Evolutionary conservation across 2,888 invertebrate genomes (phyloP), one percentile per base, ranked within the genome.

Genomic region (Andrena hattorfiana): DNA sequence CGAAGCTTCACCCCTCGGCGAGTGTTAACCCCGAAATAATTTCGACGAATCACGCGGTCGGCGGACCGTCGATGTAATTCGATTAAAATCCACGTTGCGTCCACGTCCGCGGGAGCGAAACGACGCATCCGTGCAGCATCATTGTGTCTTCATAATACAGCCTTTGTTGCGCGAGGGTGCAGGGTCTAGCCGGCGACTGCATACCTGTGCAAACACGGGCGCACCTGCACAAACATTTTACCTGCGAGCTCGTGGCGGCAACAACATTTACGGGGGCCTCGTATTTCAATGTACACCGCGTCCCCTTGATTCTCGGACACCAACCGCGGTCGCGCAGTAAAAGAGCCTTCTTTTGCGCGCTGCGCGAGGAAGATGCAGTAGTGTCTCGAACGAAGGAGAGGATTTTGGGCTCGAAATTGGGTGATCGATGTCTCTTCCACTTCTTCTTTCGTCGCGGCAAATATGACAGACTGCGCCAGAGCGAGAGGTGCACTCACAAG

Each of bases 181-280:
- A 20, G 69, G 10, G 56, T 70, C 42, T 28, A 48, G 32, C 48
- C 30, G n/a, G 20, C 26, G 42, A 49, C 60, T 20, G 69, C 74
- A 82, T 82, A 83, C 78, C 82, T 82, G 82, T 71, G 63, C 82
- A 62, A 69, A 8, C 68, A 66, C 63, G 42, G 70, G 68, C 74
- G 73, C 83, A 83, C 83, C 83, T 83, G 83, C 82, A 35, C 71
- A 83, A 83, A 83, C 82, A 83, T 82, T 74, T 71, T 69, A n/a
- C 60, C 56, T 60, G 64, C 69, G 35, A 69, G 48, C 69, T n/a
- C 64, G 48, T 62, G 68, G 35, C 63, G 42, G 28, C 28, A 62
- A 32, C 60, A 28, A 20, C 59, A 13, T 26, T 16, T 60, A n/a
- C 56, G 63, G 51, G 32, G 26, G 28, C 42, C 60, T 54, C 64